Base-by-base conservation (phyloP, 64 coral and sea anemone genomes). In the Actinia equina region DNA sequence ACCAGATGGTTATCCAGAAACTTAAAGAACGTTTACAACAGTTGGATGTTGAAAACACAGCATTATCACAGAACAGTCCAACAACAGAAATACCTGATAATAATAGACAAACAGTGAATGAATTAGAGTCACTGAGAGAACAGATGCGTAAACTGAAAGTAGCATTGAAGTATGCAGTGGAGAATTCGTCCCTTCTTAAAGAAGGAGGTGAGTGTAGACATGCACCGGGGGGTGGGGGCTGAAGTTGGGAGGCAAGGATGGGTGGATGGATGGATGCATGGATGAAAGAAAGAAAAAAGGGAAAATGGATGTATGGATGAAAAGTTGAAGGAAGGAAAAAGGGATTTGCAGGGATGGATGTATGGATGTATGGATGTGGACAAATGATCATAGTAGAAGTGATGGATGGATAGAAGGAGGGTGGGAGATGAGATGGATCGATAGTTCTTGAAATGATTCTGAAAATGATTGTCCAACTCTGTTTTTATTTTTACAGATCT, bases 1-100 rank as follows among this genome's bases (percentile, higher is more conserved):
- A 99, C 80, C 97, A 95, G 46, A 22, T 88, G 62, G 90, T 89
- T 3, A 89, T 99, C 9, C 93, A 99, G 86, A 99, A 95, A 71
- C 88, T 99, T 23, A 95, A 92, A 80, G 97, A 99, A 79, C 90
- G 97, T 16, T 56, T 99, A 17, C 97, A 99, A 26, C 79, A 92
- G 43, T 86, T 99, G 15, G 93, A 92, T 41, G 78, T 80, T 14
- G 91, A 98, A 52, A 98, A 98, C 61, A 93, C 52, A 17, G 87
- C 88, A 8, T 65, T 94, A 62, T 83, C 92, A 60, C 89, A 89
- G 71, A 77, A 87, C 22, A 92, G 92, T 76, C 70, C 62, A 6
- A 87, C 86, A 65, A 80, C 89, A 58, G 82, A 86, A 37, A 67
- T 86, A 49, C 91, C 84, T 12, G 91, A 96, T 58, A 96, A 95